A percentile compares a stretch with the other conserved stretches of the same genome.
Evolutionary conservation across 2,113 vertebrate species (phyloP).

Genomic region (Cephalophus harveyi): DNA sequence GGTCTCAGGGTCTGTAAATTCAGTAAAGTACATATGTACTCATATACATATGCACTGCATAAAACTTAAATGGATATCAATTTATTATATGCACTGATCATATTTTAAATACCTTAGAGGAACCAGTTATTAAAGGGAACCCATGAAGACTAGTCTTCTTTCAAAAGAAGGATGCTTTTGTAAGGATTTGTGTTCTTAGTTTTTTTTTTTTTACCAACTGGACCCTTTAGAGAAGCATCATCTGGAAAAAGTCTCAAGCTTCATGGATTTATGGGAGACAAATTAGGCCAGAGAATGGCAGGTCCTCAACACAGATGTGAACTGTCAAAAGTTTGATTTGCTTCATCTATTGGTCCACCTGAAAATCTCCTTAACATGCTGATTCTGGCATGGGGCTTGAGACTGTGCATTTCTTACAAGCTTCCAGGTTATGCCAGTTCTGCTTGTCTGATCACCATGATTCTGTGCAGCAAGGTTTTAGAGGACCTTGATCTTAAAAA

Average conservation of each 20-base stretch:
- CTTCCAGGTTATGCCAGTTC: neutral
- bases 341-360: neutral
- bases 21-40: neutral
- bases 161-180: neutral
- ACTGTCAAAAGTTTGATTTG: neutral
- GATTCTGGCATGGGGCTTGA: neutral
- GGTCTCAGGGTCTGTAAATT: neutral
- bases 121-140: neutral
- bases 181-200: neutral
- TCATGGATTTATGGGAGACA: neutral
- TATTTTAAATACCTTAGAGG: slow-evolving; percentile 43
- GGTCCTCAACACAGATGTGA: neutral
- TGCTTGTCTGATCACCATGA: neutral
- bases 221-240: neutral
- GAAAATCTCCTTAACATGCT: neutral
- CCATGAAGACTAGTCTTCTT: neutral
- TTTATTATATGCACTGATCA: slow-evolving; percentile 24
- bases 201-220: neutral
- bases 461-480: neutral
- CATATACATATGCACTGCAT: neutral
- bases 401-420: neutral
- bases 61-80: neutral
- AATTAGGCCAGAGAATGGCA: neutral
- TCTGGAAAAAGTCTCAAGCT: neutral
- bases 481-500: neutral